Base-by-base conservation (phyloP, 2,797 vertebrate genomes). In the Prunella strophiata region DNA sequence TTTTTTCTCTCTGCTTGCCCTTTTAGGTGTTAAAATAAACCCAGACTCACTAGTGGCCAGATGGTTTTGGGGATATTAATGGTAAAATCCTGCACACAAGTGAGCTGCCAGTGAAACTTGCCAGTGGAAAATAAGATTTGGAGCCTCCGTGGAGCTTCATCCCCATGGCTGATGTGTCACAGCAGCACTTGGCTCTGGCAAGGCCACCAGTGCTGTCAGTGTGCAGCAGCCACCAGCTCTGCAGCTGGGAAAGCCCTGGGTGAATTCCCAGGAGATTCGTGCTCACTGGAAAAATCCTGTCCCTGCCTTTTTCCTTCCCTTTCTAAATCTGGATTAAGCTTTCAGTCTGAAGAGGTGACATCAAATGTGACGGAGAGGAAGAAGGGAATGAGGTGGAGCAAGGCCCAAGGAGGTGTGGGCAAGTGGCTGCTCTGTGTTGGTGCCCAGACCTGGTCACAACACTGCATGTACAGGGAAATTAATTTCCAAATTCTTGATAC, bases 381-480 rank as follows among this genome's bases (percentile, higher is more conserved):
- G 72, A 63, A 76, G 57, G 36, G 19, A 55, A 89, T 27, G 55
- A 2, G 10, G 52, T 16, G 57, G 84, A 93, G 52, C 76, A 80
- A 77, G 48, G 29, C 30, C 42, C 7, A 11, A 12, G 57, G 62
- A 75, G 40, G 15, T n/a, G 59, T 21, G 19, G 65, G 52, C 0
- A 9, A 43, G 57, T 0, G 0, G 55, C 29, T 42, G 23, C 50
- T 71, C 61, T 2, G 1, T 10, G 21, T 30, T 4, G 3, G n/a
- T 38, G 26, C n/a, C 30, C 43, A 80, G 43, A 30, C 29, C 48
- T 12, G n/a, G 9, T 52, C 45, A 66, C 32, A 29, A 8, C 29
- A 45, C 17, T 11, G 14, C 75, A 50, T 40, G 29, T 19, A 32
- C 0, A 6, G 36, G 21, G 32, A 83, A 85, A 76, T 40, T n/a